A percentile compares a stretch with the other conserved stretches of the same genome.
These are phyloP conservation scores for Rhynchonycteris naso DNA, from an alignment of 2,797 vertebrate species.

Conservation along the genomic window DNA sequence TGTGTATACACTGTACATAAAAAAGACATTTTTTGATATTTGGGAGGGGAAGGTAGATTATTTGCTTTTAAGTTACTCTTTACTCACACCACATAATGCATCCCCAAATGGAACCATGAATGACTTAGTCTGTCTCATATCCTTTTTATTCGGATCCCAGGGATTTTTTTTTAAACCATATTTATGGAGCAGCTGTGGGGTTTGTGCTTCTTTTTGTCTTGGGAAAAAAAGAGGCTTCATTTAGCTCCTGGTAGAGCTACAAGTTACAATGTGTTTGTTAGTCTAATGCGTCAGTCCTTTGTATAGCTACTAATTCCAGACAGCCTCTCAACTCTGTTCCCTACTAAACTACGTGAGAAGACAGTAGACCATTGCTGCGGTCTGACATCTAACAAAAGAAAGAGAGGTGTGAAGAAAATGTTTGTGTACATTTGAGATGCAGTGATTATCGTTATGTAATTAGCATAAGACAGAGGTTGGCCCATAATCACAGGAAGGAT, in stretches of 20 bases:
- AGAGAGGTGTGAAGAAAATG: conserved; percentile 78
- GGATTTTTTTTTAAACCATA: conserved; percentile 59
- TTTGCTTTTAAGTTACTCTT: conserved; percentile 39
- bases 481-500: conserved; percentile 50
- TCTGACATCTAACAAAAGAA: conserved; percentile 76
- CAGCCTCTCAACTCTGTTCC: conserved; percentile 68
- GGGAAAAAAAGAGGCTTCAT: conserved; percentile 80
- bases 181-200: conserved; percentile 82
- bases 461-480: conserved; percentile 76
- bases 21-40: not conserved
- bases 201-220: conserved; percentile 85
- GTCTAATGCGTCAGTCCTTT: conserved; percentile 89
- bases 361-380: conserved; percentile 83
- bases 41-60: not conserved
- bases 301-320: conserved; percentile 87
- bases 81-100: conserved; percentile 50
- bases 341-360: conserved; percentile 73
- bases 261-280: conserved; percentile 88
- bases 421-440: conserved; percentile 69
- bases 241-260: conserved; percentile 82
- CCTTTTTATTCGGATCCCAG: conserved; percentile 78
- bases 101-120: conserved; percentile 63
- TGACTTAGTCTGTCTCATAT: conserved; percentile 74
- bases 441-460: conserved; percentile 72
- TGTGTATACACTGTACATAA: conserved; percentile 42